Base-by-base conservation (phyloP, 1,140 invertebrate genomes). In the Melitaea cinxia region DNA sequence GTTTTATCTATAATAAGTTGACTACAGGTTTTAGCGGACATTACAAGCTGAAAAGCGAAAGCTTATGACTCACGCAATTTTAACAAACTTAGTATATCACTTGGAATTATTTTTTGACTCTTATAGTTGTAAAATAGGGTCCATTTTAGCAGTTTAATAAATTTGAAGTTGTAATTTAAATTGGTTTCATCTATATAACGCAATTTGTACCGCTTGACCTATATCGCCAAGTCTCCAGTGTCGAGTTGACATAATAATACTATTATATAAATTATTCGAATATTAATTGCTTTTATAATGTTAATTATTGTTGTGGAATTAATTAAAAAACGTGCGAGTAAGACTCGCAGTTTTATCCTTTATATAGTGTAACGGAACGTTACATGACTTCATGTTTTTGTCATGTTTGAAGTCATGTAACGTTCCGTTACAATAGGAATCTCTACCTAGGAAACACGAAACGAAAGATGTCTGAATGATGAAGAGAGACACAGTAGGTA, bases 131-230 rank as follows among this genome's bases (percentile, higher is more conserved):
- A 7, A 0, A 17, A 28, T 72, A 74, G 33, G 17, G 63, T 49
- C 17, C 6, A 64, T 28, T 56, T 49, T 65, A n/a, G 14, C 9
- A 14, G 19, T 14, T 4, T 1, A 17, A n/a, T 19, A 10, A 9
- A 1, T 23, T 17, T 17, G 9, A 33, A 42, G 2, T 37, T 28
- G 4, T 33, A 53, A 42, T 26, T 28, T 33, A 28, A 10, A 24
- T 28, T 64, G 42, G 55, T 71, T 67, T 76, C 68, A 63, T 69
- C 66, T 72, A 70, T 70, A 77, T 78, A 82, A 76, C 80, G 79
- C 77, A 82, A 84, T 84, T 82, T 76, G 80, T 79, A 78, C 33
- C 78, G 70, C 73, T 82, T 82, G 82, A 82, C 82, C 82, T 65
- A 76, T 75, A 78, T 73, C 69, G 50, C 57, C 50, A 70, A 58